Conservation (phyloP, 2,797 vertebrate genomes). For the Silurus aristotelis region DNA sequence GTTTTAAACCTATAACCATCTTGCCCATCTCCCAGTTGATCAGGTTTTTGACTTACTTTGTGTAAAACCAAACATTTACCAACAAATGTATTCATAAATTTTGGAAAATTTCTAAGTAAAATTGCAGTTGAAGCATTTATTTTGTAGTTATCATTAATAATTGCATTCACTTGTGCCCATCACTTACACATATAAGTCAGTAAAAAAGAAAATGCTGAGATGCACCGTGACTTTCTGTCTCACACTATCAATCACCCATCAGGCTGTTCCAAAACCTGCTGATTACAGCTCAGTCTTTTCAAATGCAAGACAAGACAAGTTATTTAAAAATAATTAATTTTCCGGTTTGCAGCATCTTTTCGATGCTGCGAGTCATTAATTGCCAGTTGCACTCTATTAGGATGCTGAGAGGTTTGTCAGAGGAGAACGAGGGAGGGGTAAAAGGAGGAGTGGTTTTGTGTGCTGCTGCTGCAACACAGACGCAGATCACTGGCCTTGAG, state of each 20-base stretch:
- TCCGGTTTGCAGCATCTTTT: slow-evolving; percentile 55
- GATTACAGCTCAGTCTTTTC: slow-evolving; percentile 56
- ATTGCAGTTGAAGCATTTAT: not conserved
- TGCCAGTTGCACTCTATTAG: slow-evolving; percentile 68
- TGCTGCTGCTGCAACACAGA: slow-evolving; percentile 38
- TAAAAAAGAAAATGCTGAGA: not conserved
- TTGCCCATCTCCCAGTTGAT: not conserved
- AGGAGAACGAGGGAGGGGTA: slow-evolving; percentile 36
- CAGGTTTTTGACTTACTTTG: not conserved
- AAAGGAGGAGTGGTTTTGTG: slow-evolving; percentile 52
- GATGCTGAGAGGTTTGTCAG: slow-evolving; percentile 57
- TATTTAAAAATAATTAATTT: slow-evolving; percentile 67
- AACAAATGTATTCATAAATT: too few relatives aligned
- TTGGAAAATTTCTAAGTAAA: not conserved
- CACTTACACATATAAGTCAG: not conserved
- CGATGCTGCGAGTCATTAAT: slow-evolving; percentile 62
- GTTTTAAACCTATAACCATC: not conserved
- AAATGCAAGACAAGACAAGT: slow-evolving; percentile 60
- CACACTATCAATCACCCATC: not conserved
- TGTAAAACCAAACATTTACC: not conserved
- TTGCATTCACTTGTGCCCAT: not conserved
- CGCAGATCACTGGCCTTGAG: slow-evolving; percentile 34
- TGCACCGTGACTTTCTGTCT: slow-evolving; percentile 3
- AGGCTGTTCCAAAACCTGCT: slow-evolving; percentile 48
- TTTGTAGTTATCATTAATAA: not conserved